Evolutionary conservation across 2,797 vertebrate genomes (phyloP), one percentile per base, ranked within the genome.

Genomic region (Hydrophis major): DNA sequence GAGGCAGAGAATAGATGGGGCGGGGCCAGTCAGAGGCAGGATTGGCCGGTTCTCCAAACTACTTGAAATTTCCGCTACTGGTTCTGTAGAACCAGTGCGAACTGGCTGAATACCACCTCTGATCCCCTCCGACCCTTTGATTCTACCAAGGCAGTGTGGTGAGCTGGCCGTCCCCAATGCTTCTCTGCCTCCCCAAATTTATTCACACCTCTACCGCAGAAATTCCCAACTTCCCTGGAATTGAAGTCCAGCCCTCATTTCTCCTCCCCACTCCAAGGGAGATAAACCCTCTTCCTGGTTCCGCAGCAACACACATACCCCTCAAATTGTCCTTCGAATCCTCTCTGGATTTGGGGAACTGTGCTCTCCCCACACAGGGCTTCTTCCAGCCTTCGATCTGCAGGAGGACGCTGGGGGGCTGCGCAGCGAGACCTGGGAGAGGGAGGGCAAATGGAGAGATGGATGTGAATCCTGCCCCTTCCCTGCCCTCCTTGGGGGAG

Each of bases 351-450:
- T 53, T 86, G 1, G 86, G 11, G 28, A 25, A 4, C 37, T 7
- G 59, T 16, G 16, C 13, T 22, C 50, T n/a, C 18, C 53, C 22
- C 0, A 0, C 25, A 2, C 32, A 91, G 0, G 22, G 89, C 50
- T 66, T 53, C 53, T 89, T 66, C 37, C 89, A 69, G 3, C 2
- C 6, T 50, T 92, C 93, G 6, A 91, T 92, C 47, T 55, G 59
- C 37, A 32, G 11, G 63, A 94, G 83, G 22, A 92, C 11, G 13
- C 86, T 60, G 10, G 93, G 93, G 53, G 90, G 88, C 22, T 78
- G 8, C 6, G 47, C 22, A 2, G 27, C 59, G 6, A 88, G 91
- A 14, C 89, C 93, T 92, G 57, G 57, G 42, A 1, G 12, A 1
- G 89, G 57, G 47, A 28, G 2, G 55, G 0, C 22, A 13, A 22